Percentiles rank a stretch among this genome's conserved stretches.
Evolutionary conservation across 2,888 invertebrate species (phyloP).

Genomic region (Smittia aterrima): DNA sequence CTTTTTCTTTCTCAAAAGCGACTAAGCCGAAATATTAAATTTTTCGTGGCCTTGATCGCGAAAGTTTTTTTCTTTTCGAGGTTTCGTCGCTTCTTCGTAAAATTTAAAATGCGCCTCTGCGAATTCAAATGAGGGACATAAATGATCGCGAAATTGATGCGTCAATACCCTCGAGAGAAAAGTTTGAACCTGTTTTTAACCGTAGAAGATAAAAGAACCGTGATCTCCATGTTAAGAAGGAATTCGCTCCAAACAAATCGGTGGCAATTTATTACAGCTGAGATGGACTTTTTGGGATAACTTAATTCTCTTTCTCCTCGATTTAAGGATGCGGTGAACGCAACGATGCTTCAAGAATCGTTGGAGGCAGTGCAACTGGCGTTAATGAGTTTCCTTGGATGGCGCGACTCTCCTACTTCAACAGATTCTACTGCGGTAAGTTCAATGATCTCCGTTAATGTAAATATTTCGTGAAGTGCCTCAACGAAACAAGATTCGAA

Average conservation of each 20-base stretch:
- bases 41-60: slow-evolving; percentile 28
- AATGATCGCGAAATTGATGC: slow-evolving; percentile 19
- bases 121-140: slow-evolving; percentile 16
- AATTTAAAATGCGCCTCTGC: slow-evolving; percentile 17
- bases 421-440: slow-evolving; percentile 73
- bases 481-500: not conserved
- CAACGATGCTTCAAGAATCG: slow-evolving; percentile 78
- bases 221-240: not conserved
- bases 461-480: not conserved
- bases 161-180: slow-evolving; percentile 29
- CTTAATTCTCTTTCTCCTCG: not conserved
- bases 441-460: not conserved
- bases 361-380: slow-evolving; percentile 74
- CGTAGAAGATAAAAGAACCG: not conserved
- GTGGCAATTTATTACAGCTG: not conserved
- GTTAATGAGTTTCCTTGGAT: slow-evolving; percentile 88
- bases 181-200: slow-evolving; percentile 28
- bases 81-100: not conserved
- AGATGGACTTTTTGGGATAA: not conserved
- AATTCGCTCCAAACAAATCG: not conserved
- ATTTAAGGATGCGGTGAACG: slow-evolving; percentile 73
- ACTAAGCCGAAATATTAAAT: not conserved
- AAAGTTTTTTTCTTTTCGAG: slow-evolving; percentile 9
- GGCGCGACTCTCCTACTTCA: slow-evolving; percentile 80
- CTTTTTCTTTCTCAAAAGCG: not conserved